Evolutionary conservation across 92 coral and sea anemone genomes (phyloP).

Genomic region (Siderastrea siderea): DNA sequence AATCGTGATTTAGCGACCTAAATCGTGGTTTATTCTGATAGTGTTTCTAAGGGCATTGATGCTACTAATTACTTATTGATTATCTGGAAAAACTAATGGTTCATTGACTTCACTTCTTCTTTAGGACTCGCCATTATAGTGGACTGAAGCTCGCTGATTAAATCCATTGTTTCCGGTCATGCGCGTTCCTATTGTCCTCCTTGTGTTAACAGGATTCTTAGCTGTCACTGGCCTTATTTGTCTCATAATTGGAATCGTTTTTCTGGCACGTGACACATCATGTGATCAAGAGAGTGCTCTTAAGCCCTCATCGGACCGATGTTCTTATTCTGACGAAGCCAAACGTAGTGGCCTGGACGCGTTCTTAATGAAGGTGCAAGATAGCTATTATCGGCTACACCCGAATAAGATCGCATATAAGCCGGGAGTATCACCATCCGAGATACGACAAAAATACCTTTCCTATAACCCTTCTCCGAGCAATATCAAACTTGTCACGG

Average conservation of each 20-base stretch:
- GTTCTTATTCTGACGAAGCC: conserved; percentile 79
- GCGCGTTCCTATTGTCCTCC: conserved; percentile 25
- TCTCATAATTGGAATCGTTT: conserved; percentile 68
- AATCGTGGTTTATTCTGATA: no score
- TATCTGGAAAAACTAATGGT: no score
- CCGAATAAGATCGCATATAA: conserved; percentile 69
- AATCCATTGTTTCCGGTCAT: neutral
- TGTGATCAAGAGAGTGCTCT: neutral
- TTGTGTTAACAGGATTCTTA: conserved; percentile 39
- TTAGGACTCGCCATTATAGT: neutral
- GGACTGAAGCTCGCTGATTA: neutral
- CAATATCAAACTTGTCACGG: conserved; percentile 71
- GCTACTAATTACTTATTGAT: no score
- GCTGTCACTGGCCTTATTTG: conserved; percentile 49
- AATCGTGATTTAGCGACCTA: no score
- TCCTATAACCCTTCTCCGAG: conserved; percentile 80
- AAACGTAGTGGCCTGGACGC: conserved; percentile 69
- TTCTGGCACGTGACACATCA: conserved; percentile 40
- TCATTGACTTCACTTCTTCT: neutral
- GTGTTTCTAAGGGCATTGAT: no score
- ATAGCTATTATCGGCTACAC: conserved; percentile 70
- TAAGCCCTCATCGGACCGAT: neutral
- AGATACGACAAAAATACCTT: conserved; percentile 63
- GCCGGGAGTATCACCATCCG: conserved; percentile 58
- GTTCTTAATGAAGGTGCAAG: conserved; percentile 79